Base-by-base conservation (phyloP, 2,888 invertebrate genomes). In the Synergus itoensis region DNA sequence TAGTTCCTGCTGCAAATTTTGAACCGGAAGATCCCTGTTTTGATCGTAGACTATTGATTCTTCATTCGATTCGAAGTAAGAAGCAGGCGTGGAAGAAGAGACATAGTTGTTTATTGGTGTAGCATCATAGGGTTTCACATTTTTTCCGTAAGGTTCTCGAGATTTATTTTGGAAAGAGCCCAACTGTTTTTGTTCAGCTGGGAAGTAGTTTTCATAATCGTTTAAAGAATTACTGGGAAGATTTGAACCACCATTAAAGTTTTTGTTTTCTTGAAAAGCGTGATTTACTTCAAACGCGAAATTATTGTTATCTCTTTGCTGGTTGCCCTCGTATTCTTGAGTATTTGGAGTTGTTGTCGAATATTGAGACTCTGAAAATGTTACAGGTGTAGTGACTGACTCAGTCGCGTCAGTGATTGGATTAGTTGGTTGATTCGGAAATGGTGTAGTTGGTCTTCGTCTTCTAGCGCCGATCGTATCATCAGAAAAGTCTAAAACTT, bases 401-500 rank as follows among this genome's bases (percentile, higher is more conserved):
- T 89, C 87, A 36, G 84, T 79, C 8, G 86, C 78, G 0, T 79
- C 73, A 1, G 90, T 78, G 1, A 81, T 69, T 40, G 84, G 80
- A 0, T 87, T 86, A 0, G 87, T 86, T 0, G 89, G 86, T 0
- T 85, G 84, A 9, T 79, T 82, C 0, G 89, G 87, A 77, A 88
- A 88, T 40, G 79, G 75, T 1, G 91, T 89, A 7, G 90, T 90
- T 7, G 90, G 88, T 78, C 87, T 86, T 79, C 89, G 87, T 48
- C 88, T 87, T 77, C 88, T 84, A 0, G 88, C 78, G 0, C 88
- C 89, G 77, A 92, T 92, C 64, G 93, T 93, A 1, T 94, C 96
- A 88, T 96, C 96, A 2, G 96, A 96, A 89, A 96, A 96, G 80
- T 96, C 96, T 76, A 96, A 90, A 36, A 96, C 95, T 92, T 96